These are phyloP conservation scores for Heliconius erato DNA, from an alignment of 2,888 invertebrate species.

Conservation along the genomic window DNA sequence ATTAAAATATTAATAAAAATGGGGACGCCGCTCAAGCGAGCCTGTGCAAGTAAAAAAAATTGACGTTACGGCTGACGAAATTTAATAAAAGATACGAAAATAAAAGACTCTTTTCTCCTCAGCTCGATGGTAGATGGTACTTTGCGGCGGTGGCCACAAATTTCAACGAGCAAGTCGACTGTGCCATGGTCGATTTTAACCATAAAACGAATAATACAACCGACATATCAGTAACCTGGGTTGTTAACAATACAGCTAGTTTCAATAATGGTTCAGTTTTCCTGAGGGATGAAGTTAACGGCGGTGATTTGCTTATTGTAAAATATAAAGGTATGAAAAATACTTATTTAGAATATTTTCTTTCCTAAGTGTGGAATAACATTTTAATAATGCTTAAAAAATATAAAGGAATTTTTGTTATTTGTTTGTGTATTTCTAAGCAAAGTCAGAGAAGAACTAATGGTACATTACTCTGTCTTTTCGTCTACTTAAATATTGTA, in stretches of 20 bases:
- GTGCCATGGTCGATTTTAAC: slow-evolving; percentile 75
- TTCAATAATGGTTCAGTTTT: slow-evolving; percentile 77
- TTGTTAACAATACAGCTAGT: slow-evolving; percentile 71
- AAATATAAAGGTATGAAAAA: slow-evolving; percentile 65
- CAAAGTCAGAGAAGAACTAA: too few relatives aligned
- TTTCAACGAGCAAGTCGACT: slow-evolving; percentile 69
- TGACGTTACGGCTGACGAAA: too few relatives aligned
- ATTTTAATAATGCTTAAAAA: slow-evolving; percentile 49
- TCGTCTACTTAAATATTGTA: too few relatives aligned
- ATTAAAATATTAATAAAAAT: too few relatives aligned
- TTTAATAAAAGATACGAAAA: too few relatives aligned
- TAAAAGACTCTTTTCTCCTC: not conserved
- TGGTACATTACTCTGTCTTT: too few relatives aligned
- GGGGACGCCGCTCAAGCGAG: too few relatives aligned
- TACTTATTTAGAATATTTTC: too few relatives aligned
- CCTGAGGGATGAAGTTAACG: slow-evolving; percentile 69
- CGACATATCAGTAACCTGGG: slow-evolving; percentile 77
- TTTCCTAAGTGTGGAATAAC: too few relatives aligned
- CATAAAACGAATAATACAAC: slow-evolving; percentile 74
- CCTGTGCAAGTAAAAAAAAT: too few relatives aligned
- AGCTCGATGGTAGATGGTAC: slow-evolving; percentile 80
- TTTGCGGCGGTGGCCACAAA: slow-evolving; percentile 73
- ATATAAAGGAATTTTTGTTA: slow-evolving; percentile 66
- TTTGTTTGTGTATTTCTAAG: not conserved
- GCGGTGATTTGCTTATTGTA: slow-evolving; percentile 71